Evolutionary conservation across 2,113 vertebrate genomes (phyloP).

Genomic region (Phylloscopus trochilus): DNA sequence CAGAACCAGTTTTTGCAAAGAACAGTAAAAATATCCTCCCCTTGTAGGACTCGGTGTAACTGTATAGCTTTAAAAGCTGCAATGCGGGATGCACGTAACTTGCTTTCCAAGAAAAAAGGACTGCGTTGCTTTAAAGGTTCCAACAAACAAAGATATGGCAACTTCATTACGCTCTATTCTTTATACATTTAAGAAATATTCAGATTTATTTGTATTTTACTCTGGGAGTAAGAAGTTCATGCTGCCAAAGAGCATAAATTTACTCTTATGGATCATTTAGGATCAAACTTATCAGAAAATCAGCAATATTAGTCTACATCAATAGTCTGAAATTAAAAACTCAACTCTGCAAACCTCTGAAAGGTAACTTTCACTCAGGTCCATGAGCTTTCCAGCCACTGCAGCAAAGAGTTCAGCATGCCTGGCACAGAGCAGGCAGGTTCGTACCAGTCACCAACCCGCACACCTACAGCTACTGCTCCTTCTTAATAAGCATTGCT

Average conservation of each 20-base stretch:
- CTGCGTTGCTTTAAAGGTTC: not conserved
- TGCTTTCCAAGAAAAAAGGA: not conserved
- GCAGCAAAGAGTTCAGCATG: not conserved
- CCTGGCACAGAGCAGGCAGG: not conserved
- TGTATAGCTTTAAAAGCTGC: not conserved
- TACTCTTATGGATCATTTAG: not conserved
- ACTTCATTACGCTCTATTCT: not conserved
- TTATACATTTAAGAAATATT: not conserved
- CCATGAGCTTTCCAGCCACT: not conserved
- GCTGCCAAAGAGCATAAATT: not conserved
- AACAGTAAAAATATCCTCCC: not conserved
- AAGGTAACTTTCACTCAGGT: not conserved
- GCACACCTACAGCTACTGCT: not conserved
- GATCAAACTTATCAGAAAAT: not conserved
- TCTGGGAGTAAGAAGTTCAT: not conserved
- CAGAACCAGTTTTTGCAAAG: not conserved
- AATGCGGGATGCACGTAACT: fast-evolving
- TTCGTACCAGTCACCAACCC: not conserved
- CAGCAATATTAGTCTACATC: not conserved
- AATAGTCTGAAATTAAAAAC: not conserved
- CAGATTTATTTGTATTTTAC: not conserved
- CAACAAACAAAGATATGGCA: not conserved
- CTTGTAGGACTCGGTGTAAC: not conserved
- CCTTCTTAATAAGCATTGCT: not conserved
- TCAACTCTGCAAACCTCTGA: not conserved